Percentiles rank a stretch among this genome's conserved stretches.
Evolutionary conservation across 2,113 vertebrate species (phyloP).

Genomic region (Isichthys henryi): DNA sequence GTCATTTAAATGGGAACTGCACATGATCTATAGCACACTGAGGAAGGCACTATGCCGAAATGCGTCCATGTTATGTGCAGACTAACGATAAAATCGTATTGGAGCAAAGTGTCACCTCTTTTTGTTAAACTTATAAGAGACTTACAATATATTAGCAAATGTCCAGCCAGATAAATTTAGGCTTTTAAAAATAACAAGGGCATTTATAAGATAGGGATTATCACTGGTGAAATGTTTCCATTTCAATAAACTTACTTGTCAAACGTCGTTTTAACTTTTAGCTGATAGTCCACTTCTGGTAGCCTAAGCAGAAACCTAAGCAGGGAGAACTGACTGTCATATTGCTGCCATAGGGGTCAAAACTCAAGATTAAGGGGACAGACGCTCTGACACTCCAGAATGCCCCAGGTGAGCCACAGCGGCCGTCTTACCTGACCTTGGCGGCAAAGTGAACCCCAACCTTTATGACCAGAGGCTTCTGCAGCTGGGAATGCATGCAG

Average conservation of each 20-base stretch:
- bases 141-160: not conserved
- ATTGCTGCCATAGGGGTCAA: not conserved
- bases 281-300: slow-evolving; percentile 90
- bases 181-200: not conserved
- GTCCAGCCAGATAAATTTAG: not conserved
- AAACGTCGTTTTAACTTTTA: slow-evolving; percentile 92
- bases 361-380: not conserved
- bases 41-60: no score
- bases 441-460: slow-evolving; percentile 91
- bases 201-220: not conserved
- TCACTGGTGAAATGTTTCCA: not conserved
- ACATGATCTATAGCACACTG: no score
- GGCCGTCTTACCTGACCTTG: slow-evolving; percentile 78
- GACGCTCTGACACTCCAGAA: not conserved
- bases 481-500: slow-evolving; percentile 92
- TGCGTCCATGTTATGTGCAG: no score
- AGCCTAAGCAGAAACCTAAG: slow-evolving; percentile 85
- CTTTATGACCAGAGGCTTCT: slow-evolving; percentile 92
- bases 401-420: not conserved
- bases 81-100: no score
- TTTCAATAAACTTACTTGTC: slow-evolving; percentile 77
- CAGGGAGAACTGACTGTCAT: not conserved
- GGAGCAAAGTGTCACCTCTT: no score
- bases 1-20: no score
- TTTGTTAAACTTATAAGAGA: not conserved